phyloP scores from a whole-genome alignment of 2,888 invertebrate genomes.

The Polyommatus icarus region DNA sequence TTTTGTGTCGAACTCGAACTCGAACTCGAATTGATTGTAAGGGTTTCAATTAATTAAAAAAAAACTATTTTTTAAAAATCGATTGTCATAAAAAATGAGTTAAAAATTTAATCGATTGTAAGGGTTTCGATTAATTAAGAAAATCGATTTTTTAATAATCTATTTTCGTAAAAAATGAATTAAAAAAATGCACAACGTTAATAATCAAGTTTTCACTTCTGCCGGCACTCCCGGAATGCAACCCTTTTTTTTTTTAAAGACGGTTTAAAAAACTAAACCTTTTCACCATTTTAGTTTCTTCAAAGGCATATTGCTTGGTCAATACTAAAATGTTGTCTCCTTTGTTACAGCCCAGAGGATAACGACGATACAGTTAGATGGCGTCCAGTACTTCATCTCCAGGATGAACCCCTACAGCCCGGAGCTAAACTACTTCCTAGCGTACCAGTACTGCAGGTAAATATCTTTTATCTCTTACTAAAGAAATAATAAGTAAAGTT shows the following conservation, averaged over 20 bases:
- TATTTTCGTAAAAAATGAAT: too few relatives aligned
- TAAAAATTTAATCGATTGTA: too few relatives aligned
- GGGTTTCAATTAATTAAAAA: too few relatives aligned
- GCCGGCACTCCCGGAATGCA: too few relatives aligned
- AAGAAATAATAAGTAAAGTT: not conserved
- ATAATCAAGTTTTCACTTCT: too few relatives aligned
- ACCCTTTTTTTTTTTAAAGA: not conserved
- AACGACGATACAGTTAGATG: slow-evolving; percentile 91
- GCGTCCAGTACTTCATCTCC: slow-evolving; percentile 91
- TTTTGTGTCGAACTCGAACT: too few relatives aligned
- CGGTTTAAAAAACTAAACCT: not conserved
- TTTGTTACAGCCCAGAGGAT: slow-evolving; percentile 88
- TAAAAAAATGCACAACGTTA: too few relatives aligned
- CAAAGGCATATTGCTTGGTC: not conserved
- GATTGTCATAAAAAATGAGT: too few relatives aligned
- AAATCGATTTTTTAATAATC: too few relatives aligned
- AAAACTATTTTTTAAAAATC: too few relatives aligned
- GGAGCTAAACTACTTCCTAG: slow-evolving; percentile 91
- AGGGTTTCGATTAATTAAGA: too few relatives aligned
- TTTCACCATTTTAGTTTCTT: not conserved
- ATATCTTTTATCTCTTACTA: not conserved
- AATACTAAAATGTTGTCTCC: not conserved
- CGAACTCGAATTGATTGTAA: too few relatives aligned
- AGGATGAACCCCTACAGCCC: slow-evolving; percentile 93
- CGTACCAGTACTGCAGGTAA: slow-evolving; percentile 90